Percentiles rank a stretch among this genome's conserved stretches.
These are phyloP conservation scores for Ormyrus rosae DNA, from an alignment of 2,888 invertebrate species.

Conservation along the genomic window DNA sequence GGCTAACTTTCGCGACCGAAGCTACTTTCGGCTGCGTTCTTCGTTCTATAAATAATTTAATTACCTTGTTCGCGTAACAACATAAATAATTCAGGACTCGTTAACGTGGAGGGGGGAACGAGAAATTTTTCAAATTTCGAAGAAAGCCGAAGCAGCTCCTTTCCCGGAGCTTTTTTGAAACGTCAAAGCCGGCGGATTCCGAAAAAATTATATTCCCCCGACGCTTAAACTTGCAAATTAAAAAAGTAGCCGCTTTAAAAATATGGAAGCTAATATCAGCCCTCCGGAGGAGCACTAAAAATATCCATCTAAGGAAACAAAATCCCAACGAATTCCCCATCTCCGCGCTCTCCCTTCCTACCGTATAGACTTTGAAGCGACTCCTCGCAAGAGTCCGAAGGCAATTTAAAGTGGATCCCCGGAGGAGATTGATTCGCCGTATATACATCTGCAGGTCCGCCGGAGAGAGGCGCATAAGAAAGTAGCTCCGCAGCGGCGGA, in stretches of 20 bases:
- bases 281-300: constrained; percentile 16
- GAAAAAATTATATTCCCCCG: too few species aligned
- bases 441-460: not conserved
- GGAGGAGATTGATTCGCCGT: constrained; percentile 48
- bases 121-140: too few species aligned
- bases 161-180: too few species aligned
- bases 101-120: too few species aligned
- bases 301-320: constrained; percentile 39
- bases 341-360: not conserved
- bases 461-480: constrained; percentile 41
- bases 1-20: too few species aligned
- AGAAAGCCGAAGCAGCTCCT: too few species aligned
- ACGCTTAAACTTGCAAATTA: too few species aligned
- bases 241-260: not conserved
- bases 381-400: constrained; percentile 44
- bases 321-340: constrained; percentile 16
- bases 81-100: too few species aligned
- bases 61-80: too few species aligned
- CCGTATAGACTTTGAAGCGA: not conserved
- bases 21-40: too few species aligned
- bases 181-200: too few species aligned
- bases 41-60: too few species aligned
- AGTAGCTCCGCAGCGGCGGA: constrained; percentile 9
- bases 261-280: constrained; percentile 21
- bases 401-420: constrained; percentile 54